Evolutionary conservation across 2,888 invertebrate genomes (phyloP).

Genomic region (Choristoneura rosaceana): DNA sequence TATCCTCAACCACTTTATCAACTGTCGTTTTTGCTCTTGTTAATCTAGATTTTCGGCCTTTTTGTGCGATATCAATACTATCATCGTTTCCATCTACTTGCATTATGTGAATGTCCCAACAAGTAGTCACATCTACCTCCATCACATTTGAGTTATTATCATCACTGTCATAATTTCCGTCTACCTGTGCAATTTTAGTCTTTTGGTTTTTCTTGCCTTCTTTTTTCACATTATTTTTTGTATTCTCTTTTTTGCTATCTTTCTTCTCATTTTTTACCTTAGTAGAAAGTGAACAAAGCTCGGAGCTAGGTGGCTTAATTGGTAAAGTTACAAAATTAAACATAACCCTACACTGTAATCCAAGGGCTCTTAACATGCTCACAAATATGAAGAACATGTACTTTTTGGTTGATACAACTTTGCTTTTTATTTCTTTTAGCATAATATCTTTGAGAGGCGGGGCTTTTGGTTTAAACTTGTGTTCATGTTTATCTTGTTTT

Average conservation of each 20-base stretch:
- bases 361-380: constrained; percentile 90
- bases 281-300: constrained; percentile 87
- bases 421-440: constrained; percentile 85
- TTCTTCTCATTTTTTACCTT: constrained; percentile 63
- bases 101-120: constrained; percentile 59
- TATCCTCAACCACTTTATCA: constrained; percentile 49
- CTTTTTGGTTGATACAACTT: constrained; percentile 87
- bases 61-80: constrained; percentile 30
- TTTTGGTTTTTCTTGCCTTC: constrained; percentile 51
- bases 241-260: constrained; percentile 44
- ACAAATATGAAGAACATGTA: constrained; percentile 92
- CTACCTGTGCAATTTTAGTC: constrained; percentile 79
- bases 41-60: constrained; percentile 52
- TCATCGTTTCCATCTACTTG: constrained; percentile 74
- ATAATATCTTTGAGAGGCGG: constrained; percentile 79
- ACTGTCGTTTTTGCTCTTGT: constrained; percentile 55
- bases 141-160: constrained; percentile 32
- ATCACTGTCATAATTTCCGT: constrained; percentile 79
- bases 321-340: constrained; percentile 92
- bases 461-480: constrained; percentile 77
- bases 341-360: constrained; percentile 92
- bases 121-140: constrained; percentile 44
- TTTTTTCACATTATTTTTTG: constrained; percentile 46
- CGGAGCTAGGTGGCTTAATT: constrained; percentile 87
- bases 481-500: constrained; percentile 84